Conservation (phyloP, 2,888 invertebrate species). For the Coecobrya sp. region DNA sequence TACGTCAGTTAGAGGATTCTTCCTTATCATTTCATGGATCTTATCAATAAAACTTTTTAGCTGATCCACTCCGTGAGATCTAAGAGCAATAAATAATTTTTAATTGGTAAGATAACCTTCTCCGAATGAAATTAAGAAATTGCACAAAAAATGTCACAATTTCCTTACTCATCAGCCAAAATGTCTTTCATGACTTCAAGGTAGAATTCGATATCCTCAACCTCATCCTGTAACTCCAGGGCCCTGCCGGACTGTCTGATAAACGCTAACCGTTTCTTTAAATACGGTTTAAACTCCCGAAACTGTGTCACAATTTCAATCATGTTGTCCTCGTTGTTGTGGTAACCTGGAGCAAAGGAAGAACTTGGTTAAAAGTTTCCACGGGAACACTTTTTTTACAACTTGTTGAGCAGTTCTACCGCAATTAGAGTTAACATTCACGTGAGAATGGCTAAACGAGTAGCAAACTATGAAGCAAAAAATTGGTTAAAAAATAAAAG, state of each 20-base stretch:
- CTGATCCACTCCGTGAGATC: slow-evolving; percentile 83
- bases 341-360: slow-evolving; percentile 12
- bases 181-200: slow-evolving; percentile 84
- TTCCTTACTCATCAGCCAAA: slow-evolving; percentile 84
- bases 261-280: slow-evolving; percentile 78
- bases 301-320: slow-evolving; percentile 83
- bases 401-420: slow-evolving; percentile 5
- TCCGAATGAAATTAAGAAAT: too few species aligned
- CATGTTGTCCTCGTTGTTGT: slow-evolving; percentile 67
- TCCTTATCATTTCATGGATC: slow-evolving; percentile 85
- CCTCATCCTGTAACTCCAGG: slow-evolving; percentile 79
- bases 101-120: too few species aligned
- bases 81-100: slow-evolving; percentile 58
- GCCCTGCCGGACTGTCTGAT: slow-evolving; percentile 78
- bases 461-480: slow-evolving; percentile 30
- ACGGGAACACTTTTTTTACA: background rate
- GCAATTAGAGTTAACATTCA: background rate
- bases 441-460: background rate
- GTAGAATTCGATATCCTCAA: slow-evolving; percentile 84
- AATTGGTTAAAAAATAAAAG: slow-evolving; percentile 2
- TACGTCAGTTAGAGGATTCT: slow-evolving; percentile 84
- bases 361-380: background rate
- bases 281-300: slow-evolving; percentile 82
- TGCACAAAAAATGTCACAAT: too few species aligned
- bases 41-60: slow-evolving; percentile 82